Conservation (phyloP, 2,797 vertebrate species). For the Hirundo rustica region DNA sequence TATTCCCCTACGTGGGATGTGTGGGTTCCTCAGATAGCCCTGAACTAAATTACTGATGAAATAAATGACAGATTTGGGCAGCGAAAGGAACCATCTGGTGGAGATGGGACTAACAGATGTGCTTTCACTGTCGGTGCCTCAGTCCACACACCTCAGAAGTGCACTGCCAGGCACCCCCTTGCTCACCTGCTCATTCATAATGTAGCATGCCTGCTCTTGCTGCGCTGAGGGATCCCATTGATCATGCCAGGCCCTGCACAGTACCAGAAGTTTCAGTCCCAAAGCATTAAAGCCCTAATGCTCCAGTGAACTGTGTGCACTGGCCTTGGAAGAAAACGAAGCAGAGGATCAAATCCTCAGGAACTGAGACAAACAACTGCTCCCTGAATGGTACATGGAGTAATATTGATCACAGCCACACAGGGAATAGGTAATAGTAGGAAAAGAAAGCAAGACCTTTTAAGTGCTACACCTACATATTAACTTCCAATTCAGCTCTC, state of each 20-base stretch:
- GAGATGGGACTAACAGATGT: conserved; percentile 28
- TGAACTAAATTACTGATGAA: not conserved
- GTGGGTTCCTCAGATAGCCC: not conserved
- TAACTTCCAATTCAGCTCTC: not conserved
- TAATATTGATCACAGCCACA: not conserved
- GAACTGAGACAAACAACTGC: not conserved
- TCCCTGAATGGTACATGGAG: not conserved
- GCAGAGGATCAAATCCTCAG: not conserved
- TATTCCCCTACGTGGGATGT: not conserved
- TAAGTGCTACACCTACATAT: not conserved
- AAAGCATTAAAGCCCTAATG: not conserved
- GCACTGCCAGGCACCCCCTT: not conserved
- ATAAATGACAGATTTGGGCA: not conserved
- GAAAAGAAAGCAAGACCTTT: not conserved
- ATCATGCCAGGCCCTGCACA: not conserved
- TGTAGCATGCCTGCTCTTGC: not conserved
- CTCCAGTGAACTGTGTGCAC: not conserved
- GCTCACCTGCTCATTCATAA: conserved; percentile 25
- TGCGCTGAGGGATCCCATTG: not conserved
- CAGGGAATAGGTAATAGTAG: not conserved
- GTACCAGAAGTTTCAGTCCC: not conserved
- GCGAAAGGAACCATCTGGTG: conserved; percentile 49
- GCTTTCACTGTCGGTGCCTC: not conserved
- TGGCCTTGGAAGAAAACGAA: not conserved
- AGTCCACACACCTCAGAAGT: not conserved